Percentiles rank a stretch among this genome's conserved stretches.
phyloP scores from a whole-genome alignment of 1,140 invertebrate genomes.

The Dreissena polymorpha region DNA sequence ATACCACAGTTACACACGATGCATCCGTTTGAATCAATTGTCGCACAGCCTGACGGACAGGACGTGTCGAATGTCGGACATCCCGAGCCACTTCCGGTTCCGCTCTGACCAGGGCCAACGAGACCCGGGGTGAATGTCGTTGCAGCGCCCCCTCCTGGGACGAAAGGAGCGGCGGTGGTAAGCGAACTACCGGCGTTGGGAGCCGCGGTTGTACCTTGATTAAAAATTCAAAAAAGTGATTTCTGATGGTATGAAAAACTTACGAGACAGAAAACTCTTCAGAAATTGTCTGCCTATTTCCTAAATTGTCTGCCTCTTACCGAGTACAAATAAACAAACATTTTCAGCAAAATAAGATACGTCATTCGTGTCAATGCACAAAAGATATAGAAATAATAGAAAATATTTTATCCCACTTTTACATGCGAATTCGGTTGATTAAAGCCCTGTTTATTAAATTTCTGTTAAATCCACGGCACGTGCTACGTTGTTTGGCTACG shows the following conservation, averaged over 20 bases:
- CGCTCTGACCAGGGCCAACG: neutral
- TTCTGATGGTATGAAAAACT: neutral
- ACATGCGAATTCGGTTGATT: no score
- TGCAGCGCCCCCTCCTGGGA: neutral
- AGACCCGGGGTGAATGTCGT: slow-evolving; percentile 26
- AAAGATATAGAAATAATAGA: no score
- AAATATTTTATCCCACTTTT: no score
- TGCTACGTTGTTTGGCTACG: no score
- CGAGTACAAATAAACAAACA: no score
- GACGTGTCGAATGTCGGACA: slow-evolving; percentile 3
- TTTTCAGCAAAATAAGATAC: no score
- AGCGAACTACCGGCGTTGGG: no score
- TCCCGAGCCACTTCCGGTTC: slow-evolving; percentile 6
- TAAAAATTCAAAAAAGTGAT: neutral
- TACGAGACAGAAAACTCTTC: neutral
- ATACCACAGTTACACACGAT: neutral
- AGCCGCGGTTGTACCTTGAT: neutral
- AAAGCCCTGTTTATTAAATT: no score
- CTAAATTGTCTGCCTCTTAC: neutral
- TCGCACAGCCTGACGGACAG: slow-evolving; percentile 25
- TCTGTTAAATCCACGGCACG: no score
- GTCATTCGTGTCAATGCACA: no score
- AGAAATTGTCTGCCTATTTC: neutral
- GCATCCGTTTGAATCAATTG: slow-evolving; percentile 5
- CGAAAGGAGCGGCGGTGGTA: neutral